Percentiles rank a stretch among this genome's conserved stretches.
Evolutionary conservation across 2,888 invertebrate genomes (phyloP).

Genomic region (Rotaria sp.): DNA sequence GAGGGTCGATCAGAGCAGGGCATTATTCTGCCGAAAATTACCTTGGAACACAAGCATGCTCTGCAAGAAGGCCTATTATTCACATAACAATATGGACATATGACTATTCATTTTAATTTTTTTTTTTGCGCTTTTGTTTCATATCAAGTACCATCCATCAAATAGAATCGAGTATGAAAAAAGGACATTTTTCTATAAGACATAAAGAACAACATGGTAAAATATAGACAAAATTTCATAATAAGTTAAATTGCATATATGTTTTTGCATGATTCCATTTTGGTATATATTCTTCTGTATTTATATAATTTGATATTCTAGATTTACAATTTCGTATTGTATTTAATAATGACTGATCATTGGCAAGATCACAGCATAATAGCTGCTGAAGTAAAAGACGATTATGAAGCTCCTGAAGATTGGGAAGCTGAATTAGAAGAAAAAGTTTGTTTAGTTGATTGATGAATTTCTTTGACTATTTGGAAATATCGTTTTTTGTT

Average conservation of each 20-base stretch:
- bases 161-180: too few species aligned
- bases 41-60: background rate
- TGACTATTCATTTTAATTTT: too few species aligned
- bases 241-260: too few species aligned
- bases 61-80: too few species aligned
- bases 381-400: background rate
- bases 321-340: background rate
- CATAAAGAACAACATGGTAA: too few species aligned
- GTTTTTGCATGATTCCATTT: too few species aligned
- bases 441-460: background rate
- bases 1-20: background rate
- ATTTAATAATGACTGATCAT: background rate
- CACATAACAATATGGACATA: too few species aligned
- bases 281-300: too few species aligned
- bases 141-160: too few species aligned
- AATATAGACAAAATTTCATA: too few species aligned
- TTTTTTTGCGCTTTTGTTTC: too few species aligned
- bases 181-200: too few species aligned
- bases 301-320: background rate
- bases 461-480: background rate
- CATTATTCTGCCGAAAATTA: background rate
- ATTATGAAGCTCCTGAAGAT: background rate
- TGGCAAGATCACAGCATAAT: background rate
- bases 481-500: background rate
- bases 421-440: background rate